Evolutionary conservation across 2,888 invertebrate genomes (phyloP).

Genomic region (Lasiommata megera): DNA sequence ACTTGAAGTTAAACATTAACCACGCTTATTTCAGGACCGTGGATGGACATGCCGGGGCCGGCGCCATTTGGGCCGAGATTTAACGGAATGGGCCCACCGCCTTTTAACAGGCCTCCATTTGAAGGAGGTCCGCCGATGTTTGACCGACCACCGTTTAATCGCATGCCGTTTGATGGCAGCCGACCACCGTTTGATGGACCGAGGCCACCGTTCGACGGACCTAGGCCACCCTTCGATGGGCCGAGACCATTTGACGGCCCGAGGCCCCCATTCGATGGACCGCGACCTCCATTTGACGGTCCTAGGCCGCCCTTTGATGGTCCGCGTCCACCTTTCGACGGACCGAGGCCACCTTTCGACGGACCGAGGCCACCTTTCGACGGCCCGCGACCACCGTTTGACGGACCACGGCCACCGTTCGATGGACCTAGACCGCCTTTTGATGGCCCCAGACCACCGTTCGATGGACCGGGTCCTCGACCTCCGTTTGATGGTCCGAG

Average conservation of each 20-base stretch:
- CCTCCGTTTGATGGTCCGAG: conserved; percentile 55
- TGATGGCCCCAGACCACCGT: conserved; percentile 51
- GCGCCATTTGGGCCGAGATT: conserved; percentile 65
- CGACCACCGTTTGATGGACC: conserved; percentile 59
- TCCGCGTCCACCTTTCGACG: conserved; percentile 46
- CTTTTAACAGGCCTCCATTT: conserved; percentile 54
- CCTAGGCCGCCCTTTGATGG: conserved; percentile 54
- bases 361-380: conserved; percentile 57
- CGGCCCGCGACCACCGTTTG: conserved; percentile 49
- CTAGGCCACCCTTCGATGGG: conserved; percentile 46
- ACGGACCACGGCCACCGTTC: conserved; percentile 52
- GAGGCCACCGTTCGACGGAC: conserved; percentile 47
- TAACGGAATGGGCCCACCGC: conserved; percentile 69
- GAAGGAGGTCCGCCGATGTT: conserved; percentile 53
- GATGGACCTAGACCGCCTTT: conserved; percentile 53
- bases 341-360: conserved; percentile 40
- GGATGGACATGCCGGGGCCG: conserved; percentile 65
- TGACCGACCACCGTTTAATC: conserved; percentile 51
- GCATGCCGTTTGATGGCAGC: conserved; percentile 54
- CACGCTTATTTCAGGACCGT: conserved; percentile 56
- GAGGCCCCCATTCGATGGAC: conserved; percentile 37
- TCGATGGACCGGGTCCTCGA: conserved; percentile 52
- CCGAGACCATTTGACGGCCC: conserved; percentile 44
- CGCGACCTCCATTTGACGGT: conserved; percentile 55
- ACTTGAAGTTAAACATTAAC: not conserved